phyloP scores from a whole-genome alignment of 2,113 vertebrate genomes.

The Peucedramus taeniatus region DNA sequence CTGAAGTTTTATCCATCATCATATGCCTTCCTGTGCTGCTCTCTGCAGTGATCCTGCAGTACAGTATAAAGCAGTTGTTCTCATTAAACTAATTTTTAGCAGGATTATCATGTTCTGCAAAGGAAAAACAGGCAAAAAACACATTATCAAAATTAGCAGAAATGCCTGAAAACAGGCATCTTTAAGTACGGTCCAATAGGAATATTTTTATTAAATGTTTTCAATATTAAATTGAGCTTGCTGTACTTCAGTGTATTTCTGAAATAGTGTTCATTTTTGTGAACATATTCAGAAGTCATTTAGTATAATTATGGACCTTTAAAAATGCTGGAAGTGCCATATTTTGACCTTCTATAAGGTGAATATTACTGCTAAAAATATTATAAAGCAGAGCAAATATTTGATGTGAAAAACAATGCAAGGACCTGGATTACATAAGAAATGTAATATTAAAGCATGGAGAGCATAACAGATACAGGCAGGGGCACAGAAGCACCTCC shows the following conservation, averaged over 20 bases:
- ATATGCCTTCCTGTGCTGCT: not conserved
- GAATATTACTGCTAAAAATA: not conserved
- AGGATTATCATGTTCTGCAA: not conserved
- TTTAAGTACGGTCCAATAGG: not conserved
- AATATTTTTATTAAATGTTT: not conserved
- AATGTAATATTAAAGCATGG: not conserved
- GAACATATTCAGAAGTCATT: not conserved
- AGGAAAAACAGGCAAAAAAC: not conserved
- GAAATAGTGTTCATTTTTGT: not conserved
- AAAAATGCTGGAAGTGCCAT: not conserved
- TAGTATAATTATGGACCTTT: not conserved
- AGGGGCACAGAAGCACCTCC: not conserved
- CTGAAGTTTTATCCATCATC: not conserved
- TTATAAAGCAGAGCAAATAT: not conserved
- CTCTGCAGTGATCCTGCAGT: not conserved
- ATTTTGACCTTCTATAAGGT: not conserved
- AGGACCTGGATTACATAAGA: not conserved
- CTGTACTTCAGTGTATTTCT: not conserved
- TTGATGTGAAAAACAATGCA: not conserved
- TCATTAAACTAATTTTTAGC: not conserved
- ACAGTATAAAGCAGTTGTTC: not conserved
- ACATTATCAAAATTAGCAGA: not conserved
- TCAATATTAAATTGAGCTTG: not conserved
- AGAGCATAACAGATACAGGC: not conserved
- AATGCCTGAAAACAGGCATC: not conserved